phyloP scores from a whole-genome alignment of 2,113 vertebrate genomes.

The Elanoides forficatus region DNA sequence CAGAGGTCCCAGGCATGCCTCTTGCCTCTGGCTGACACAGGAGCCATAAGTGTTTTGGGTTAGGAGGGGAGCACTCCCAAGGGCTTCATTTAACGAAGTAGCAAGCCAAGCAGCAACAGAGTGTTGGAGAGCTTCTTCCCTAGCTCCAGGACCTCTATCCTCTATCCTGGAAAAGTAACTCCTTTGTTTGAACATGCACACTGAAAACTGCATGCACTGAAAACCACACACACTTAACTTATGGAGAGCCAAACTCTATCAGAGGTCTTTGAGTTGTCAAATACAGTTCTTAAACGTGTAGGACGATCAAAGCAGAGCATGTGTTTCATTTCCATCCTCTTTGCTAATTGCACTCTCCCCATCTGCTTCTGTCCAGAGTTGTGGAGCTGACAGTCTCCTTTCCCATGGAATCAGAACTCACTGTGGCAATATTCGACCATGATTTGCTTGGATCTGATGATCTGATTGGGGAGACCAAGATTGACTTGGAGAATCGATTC shows the following conservation, averaged over 20 bases:
- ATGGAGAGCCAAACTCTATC: background rate
- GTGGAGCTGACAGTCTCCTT: constrained; percentile 89
- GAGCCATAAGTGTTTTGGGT: background rate
- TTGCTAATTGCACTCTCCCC: background rate
- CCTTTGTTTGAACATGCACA: background rate
- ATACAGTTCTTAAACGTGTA: background rate
- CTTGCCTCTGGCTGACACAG: background rate
- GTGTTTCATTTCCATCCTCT: background rate
- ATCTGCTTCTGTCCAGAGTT: constrained; percentile 72
- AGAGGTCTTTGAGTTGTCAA: background rate
- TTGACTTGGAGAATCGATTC: constrained; percentile 93
- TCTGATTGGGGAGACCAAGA: constrained; percentile 86
- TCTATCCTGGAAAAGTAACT: background rate
- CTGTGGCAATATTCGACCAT: constrained; percentile 83
- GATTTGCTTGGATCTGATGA: constrained; percentile 90
- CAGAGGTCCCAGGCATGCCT: background rate
- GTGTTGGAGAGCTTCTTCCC: background rate
- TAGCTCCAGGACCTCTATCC: background rate
- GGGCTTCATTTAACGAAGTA: background rate
- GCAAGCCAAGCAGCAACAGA: background rate
- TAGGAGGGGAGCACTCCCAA: background rate
- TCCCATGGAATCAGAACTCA: constrained; percentile 86
- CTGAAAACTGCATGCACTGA: background rate
- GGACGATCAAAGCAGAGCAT: background rate
- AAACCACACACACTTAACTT: background rate